phyloP scores from a whole-genome alignment of 1,140 invertebrate species.

The Varroa destructor region DNA sequence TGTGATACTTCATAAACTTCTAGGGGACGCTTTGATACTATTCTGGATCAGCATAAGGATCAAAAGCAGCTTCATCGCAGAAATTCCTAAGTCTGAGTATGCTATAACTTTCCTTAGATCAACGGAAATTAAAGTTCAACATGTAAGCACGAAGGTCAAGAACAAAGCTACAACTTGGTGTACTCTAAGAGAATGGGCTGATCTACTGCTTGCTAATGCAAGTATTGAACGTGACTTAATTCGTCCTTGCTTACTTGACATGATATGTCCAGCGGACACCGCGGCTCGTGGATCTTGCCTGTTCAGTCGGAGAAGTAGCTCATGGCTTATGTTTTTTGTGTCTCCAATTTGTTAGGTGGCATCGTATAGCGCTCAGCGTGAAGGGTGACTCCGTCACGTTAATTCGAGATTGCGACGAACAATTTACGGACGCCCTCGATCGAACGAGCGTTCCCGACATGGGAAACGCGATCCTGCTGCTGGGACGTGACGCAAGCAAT shows the following conservation, averaged over 20 bases:
- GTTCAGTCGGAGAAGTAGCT: not conserved
- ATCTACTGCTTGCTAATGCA: not conserved
- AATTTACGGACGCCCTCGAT: slow-evolving; percentile 48
- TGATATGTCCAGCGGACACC: not conserved
- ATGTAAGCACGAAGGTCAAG: too few species aligned
- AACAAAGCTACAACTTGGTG: too few species aligned
- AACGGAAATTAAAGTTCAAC: too few species aligned
- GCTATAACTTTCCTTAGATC: too few species aligned
- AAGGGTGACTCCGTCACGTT: slow-evolving; percentile 61
- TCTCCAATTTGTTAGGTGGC: slow-evolving; percentile 49
- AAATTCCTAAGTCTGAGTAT: too few species aligned
- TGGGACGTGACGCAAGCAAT: slow-evolving; percentile 42
- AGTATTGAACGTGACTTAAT: not conserved
- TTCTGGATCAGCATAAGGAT: too few species aligned
- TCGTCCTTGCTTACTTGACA: not conserved
- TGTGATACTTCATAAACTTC: too few species aligned
- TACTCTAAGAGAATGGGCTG: too few species aligned
- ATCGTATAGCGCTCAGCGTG: slow-evolving; percentile 58
- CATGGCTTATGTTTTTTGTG: not conserved
- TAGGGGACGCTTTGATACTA: too few species aligned
- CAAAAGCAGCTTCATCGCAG: too few species aligned
- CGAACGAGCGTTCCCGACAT: slow-evolving; percentile 44
- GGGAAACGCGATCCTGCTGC: slow-evolving; percentile 54
- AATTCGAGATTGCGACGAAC: slow-evolving; percentile 53
- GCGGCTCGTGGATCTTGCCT: not conserved